These are phyloP conservation scores for Astatotilapia flaviijosephi DNA, from an alignment of 2,113 vertebrate species.

Conservation along the genomic window DNA sequence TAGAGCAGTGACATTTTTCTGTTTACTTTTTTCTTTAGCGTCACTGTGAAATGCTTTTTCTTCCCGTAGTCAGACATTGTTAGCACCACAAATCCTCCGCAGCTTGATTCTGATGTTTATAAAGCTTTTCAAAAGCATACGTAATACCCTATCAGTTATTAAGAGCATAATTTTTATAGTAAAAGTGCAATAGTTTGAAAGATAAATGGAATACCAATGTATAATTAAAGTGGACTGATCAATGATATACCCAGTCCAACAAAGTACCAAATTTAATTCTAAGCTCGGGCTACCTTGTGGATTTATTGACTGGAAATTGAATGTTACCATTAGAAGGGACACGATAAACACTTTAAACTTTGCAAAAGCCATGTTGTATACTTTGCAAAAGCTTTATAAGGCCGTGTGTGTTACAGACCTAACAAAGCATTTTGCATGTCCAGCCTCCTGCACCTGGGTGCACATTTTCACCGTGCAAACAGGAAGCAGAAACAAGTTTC, in stretches of 20 bases:
- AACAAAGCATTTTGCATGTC: conserved; percentile 31
- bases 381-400: conserved; percentile 33
- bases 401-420: neutral
- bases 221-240: neutral
- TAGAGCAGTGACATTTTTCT: neutral
- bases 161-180: neutral
- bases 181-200: neutral
- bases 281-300: neutral
- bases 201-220: neutral
- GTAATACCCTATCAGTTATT: neutral
- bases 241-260: neutral
- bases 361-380: neutral
- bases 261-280: neutral
- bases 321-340: neutral
- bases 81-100: neutral
- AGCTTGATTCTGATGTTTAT: neutral
- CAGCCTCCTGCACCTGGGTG: conserved; percentile 4
- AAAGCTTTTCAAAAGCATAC: neutral
- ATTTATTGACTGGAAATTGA: neutral
- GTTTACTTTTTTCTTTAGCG: neutral
- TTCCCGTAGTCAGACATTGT: neutral
- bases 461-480: neutral
- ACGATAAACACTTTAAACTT: neutral
- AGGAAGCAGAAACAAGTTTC: neutral
- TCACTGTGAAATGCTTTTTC: conserved; percentile 6